Evolutionary conservation across 2,113 vertebrate species (phyloP).

Genomic region (Picathartes gymnocephalus): DNA sequence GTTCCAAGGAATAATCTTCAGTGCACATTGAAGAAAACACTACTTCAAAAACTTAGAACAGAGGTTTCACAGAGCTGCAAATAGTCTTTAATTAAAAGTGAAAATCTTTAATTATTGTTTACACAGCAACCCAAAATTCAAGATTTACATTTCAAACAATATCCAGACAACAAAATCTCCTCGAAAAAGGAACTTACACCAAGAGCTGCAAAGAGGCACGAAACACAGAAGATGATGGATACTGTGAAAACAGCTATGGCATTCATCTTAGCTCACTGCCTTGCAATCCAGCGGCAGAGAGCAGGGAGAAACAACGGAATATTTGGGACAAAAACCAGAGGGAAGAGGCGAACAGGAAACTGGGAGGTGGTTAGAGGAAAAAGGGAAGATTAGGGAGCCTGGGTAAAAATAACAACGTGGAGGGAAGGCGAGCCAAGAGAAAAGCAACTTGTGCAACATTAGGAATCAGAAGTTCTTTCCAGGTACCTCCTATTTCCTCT

Average conservation of each 20-base stretch:
- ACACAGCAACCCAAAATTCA: neutral
- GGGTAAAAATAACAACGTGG: slow-evolving; percentile 16
- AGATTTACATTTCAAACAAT: neutral
- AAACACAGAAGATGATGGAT: slow-evolving; percentile 32
- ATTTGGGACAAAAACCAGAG: neutral
- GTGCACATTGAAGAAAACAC: neutral
- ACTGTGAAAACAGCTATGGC: slow-evolving; percentile 25
- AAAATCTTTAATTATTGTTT: neutral
- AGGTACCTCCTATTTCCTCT: slow-evolving; percentile 61
- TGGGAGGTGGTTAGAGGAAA: slow-evolving; percentile 13
- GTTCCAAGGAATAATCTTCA: neutral
- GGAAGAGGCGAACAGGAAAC: slow-evolving; percentile 14
- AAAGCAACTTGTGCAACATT: neutral
- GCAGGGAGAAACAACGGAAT: neutral
- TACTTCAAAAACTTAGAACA: neutral
- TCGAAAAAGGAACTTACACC: neutral
- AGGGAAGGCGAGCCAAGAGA: neutral
- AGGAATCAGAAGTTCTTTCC: slow-evolving; percentile 3
- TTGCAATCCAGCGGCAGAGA: neutral
- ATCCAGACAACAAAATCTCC: neutral
- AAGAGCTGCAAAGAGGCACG: slow-evolving; percentile 46
- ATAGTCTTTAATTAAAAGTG: neutral
- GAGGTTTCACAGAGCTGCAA: neutral
- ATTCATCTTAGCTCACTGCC: slow-evolving; percentile 11
- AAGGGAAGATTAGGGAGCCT: slow-evolving; percentile 9